phyloP scores from a whole-genome alignment of 2,888 invertebrate species.

The Eupithecia exiguata region DNA sequence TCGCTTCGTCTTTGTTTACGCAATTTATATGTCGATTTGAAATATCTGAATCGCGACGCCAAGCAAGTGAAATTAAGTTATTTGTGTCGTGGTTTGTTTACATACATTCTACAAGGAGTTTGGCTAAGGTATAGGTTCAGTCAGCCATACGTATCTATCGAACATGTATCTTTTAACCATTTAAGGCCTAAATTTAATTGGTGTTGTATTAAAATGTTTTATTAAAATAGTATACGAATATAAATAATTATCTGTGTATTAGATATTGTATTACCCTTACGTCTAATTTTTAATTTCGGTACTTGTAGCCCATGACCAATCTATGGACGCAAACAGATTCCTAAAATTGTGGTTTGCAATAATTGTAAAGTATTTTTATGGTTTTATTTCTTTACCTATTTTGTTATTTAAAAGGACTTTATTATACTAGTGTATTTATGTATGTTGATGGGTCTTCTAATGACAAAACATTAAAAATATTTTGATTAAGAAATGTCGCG shows the following conservation, averaged over 20 bases:
- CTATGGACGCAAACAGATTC: constrained; percentile 6
- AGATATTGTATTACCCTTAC: constrained; percentile 14
- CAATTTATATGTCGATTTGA: no score
- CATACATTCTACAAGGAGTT: no score
- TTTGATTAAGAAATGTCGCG: background rate
- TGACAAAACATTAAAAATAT: background rate
- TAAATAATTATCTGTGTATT: constrained; percentile 22
- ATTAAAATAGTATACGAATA: constrained; percentile 34
- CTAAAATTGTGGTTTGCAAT: background rate
- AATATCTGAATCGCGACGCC: no score
- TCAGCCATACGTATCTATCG: background rate
- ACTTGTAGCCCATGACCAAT: background rate
- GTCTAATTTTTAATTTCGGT: background rate
- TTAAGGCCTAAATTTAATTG: constrained; percentile 32
- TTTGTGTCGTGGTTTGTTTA: no score
- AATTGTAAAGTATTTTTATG: background rate
- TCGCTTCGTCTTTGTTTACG: no score
- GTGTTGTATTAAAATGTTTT: constrained; percentile 37
- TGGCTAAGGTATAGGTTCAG: no score
- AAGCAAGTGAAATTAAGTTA: no score
- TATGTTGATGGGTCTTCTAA: background rate
- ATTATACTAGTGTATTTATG: background rate
- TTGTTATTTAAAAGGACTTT: background rate
- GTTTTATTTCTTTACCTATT: background rate
- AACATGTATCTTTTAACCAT: constrained; percentile 9